Percentiles rank a stretch among this genome's conserved stretches.
Evolutionary conservation across 2,797 vertebrate species (phyloP).

Genomic region (Psittacula echo): DNA sequence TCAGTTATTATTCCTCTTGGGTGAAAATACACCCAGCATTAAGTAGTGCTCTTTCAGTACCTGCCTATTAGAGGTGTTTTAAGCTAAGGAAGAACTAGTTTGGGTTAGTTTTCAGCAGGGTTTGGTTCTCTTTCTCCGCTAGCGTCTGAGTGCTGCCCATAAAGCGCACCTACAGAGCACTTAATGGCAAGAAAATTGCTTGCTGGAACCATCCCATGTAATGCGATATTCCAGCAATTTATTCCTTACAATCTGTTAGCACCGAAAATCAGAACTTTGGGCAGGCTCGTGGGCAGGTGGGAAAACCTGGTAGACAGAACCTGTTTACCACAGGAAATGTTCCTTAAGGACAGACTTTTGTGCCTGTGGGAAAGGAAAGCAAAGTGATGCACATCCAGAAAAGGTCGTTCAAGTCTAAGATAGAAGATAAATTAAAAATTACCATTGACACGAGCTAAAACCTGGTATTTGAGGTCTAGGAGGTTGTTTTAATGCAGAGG

Average conservation of each 20-base stretch:
- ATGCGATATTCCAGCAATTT: conserved; percentile 65
- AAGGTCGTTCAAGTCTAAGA: background rate
- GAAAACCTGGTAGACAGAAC: conserved; percentile 6
- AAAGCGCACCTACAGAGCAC: conserved; percentile 61
- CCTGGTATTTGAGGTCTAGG: background rate
- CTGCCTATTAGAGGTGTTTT: background rate
- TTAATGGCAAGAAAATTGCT: conserved; percentile 72
- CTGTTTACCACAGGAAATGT: background rate
- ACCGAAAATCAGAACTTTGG: conserved; percentile 1
- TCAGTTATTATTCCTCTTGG: conserved; percentile 1
- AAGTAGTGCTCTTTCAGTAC: conserved; percentile 17
- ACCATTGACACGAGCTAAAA: background rate
- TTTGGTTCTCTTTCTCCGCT: background rate
- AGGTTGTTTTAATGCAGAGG: background rate
- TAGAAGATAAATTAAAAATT: background rate
- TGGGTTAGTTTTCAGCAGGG: background rate
- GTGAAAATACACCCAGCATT: background rate
- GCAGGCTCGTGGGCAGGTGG: conserved; percentile 18
- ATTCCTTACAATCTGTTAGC: conserved; percentile 7
- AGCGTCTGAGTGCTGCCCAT: conserved; percentile 55
- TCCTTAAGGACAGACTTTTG: background rate
- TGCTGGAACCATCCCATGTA: conserved; percentile 64
- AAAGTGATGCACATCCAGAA: background rate
- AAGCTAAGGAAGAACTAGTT: conserved; percentile 48
- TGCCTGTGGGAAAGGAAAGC: background rate